Base-by-base conservation (phyloP, 2,113 vertebrate genomes). In the Athene noctua region DNA sequence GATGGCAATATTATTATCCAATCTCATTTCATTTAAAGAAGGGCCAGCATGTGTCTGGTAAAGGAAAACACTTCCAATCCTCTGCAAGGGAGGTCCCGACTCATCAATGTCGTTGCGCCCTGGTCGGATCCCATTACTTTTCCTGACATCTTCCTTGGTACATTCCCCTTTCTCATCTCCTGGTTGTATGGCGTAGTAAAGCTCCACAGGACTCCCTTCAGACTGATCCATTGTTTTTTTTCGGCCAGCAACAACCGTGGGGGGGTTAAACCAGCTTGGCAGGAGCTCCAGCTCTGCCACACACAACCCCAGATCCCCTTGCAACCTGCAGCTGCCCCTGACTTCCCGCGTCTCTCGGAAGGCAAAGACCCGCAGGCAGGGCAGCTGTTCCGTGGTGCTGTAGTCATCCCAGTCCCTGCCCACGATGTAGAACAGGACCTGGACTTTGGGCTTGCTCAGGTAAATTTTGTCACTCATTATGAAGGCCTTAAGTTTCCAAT, bases 321-420 rank as follows among this genome's bases (percentile, higher is more conserved):
- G 8, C n/a, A 99, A 74, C 3, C 98, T 94, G 95, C 99, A 99
- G 94, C 98, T 98, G 63, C 97, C 98, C 58, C 98, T 97, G 68
- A 99, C 99, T 86, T 99, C 99, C 90, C 98, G 98, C 0, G 99
- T 99, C 97, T 99, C 99, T 89, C 98, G 98, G 80, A 99, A 99
- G 47, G 98, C 99, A 9, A 98, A 99, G 30, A 99, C 98, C 11
- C 98, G 98, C 84, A 99, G 98, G 94, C 99, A 99, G 7, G 99
- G 99, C 92, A 99, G 97, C 80, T 66, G 95, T 19, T 99, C 99
- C 3, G 32, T 80, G 3, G 86, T 80, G 30, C 97, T 97, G 13
- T 82, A 92, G 42, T 98, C 97, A 40, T 97, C 98, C 99, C 99
- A 99, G 91, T 99, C 99, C 80, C 99, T 97, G 40, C 99, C 99